A percentile compares a stretch with the other conserved stretches of the same genome.
Evolutionary conservation across 1,140 invertebrate genomes (phyloP).

Genomic region (Eumaeus atala): DNA sequence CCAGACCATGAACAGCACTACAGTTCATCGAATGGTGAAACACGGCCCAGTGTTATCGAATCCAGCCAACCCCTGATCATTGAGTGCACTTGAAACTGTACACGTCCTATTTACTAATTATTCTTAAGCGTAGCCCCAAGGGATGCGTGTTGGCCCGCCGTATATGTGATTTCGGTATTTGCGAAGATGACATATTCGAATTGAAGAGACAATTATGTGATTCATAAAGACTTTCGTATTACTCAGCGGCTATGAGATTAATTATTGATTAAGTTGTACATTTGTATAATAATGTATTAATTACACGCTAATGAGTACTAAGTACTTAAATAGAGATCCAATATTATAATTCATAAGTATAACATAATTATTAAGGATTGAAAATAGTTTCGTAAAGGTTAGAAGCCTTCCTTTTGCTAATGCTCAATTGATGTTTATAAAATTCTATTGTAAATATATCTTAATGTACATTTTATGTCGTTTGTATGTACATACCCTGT

Average conservation of each 20-base stretch:
- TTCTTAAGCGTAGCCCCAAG: slow-evolving; percentile 21
- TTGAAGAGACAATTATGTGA: slow-evolving; percentile 38
- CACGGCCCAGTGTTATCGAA: slow-evolving; percentile 87
- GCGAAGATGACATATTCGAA: slow-evolving; percentile 51
- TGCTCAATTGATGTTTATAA: slow-evolving; percentile 65
- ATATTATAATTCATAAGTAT: slow-evolving; percentile 30
- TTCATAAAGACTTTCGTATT: slow-evolving; percentile 32
- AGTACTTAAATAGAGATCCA: slow-evolving; percentile 54
- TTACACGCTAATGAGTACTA: slow-evolving; percentile 55
- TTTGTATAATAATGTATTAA: slow-evolving; percentile 41
- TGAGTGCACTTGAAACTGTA: slow-evolving; percentile 84
- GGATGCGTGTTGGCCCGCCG: slow-evolving; percentile 54
- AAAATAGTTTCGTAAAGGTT: slow-evolving; percentile 47
- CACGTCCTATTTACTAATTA: neutral
- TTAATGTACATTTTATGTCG: slow-evolving; percentile 7
- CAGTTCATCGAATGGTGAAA: slow-evolving; percentile 72
- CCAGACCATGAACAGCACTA: slow-evolving; percentile 61
- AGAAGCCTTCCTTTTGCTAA: slow-evolving; percentile 59
- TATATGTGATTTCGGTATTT: slow-evolving; percentile 60
- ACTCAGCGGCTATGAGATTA: slow-evolving; percentile 70
- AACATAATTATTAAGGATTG: slow-evolving; percentile 36
- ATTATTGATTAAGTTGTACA: slow-evolving; percentile 57
- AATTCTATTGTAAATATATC: slow-evolving; percentile 60
- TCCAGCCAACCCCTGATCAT: slow-evolving; percentile 90
- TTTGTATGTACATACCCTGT: slow-evolving; percentile 34